Evolutionary conservation across 2,888 invertebrate genomes (phyloP), one percentile per base, ranked within the genome.

Genomic region (Xestia xanthographa): DNA sequence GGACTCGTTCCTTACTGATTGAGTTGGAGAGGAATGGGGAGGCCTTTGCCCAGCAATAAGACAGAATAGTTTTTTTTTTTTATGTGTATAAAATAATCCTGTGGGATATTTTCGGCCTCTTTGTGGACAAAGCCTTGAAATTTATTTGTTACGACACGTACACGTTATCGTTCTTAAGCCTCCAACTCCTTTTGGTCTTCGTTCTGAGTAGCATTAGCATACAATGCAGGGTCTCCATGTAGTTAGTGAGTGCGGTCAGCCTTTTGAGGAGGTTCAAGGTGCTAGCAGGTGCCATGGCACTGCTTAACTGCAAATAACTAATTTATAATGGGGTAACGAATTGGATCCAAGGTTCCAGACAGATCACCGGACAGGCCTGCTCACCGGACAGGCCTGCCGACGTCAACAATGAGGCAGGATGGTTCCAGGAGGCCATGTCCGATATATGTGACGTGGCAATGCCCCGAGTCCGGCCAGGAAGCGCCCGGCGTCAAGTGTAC

Each of bases 231-330:
- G 48, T 72, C 73, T 74, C 20, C 63, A 56, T 69, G 71, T 62
- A 63, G 56, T 81, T 58, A 34, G 58, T 77, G 67, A 67, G 65
- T 82, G 34, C n/a, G 60, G 22, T 50, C 77, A 41, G 65, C 82
- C 71, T 77, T 82, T 77, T 82, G 43, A 53, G 68, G 73, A 82
- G 69, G 86, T 83, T 85, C 83, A 77, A 85, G 86, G 83, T 69
- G 53, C 20, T 5, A 3, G 12, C 66, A 81, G 63, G 77, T 77
- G 63, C 58, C 58, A 58, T 50, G 58, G n/a, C 26, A 62, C 66
- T 56, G 53, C 45, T 26, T 29, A 81, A 72, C 9, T 67, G 72
- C 77, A 58, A 63, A 56, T 80, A 63, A 84, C 72, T 63, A 76
- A 85, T 73, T 71, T 66, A 53, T 77, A 65, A 76, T 82, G 43